Percentiles rank a stretch among this genome's conserved stretches.
Conservation (phyloP, 1,140 invertebrate species). For the Tetranychus urticae region DNA sequence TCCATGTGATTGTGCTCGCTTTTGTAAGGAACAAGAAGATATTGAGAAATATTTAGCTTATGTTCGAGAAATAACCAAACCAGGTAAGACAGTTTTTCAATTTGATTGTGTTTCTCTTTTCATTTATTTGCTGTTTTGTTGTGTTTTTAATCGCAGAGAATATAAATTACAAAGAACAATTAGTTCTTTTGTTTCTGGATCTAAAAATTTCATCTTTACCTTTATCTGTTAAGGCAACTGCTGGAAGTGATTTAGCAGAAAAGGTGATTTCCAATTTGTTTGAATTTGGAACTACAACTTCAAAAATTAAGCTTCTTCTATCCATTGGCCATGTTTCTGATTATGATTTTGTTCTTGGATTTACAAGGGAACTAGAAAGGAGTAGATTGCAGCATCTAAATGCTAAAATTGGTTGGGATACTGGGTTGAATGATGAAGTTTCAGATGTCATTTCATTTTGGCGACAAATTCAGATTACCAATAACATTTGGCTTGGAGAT, state of each 20-base stretch:
- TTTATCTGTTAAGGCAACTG: conserved; percentile 5
- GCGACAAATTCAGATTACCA: conserved; percentile 1
- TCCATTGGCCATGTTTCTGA: conserved; percentile 10
- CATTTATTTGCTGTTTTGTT: not conserved
- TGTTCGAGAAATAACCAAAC: conserved; percentile 10
- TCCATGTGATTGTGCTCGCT: conserved; percentile 14
- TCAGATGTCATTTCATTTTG: conserved; percentile 10
- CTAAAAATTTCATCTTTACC: conserved; percentile 11
- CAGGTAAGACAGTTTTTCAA: conserved; percentile 1
- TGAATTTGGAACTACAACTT: not conserved
- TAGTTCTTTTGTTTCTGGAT: conserved; percentile 11
- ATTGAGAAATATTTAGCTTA: conserved; percentile 11
- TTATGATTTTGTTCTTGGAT: conserved; percentile 8
- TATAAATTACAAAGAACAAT: conserved; percentile 2
- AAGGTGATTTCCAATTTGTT: conserved; percentile 11
- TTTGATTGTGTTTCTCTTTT: too few relatives aligned
- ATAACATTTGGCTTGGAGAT: conserved; percentile 16
- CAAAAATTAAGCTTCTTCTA: conserved; percentile 1
- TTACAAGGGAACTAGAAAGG: conserved; percentile 6
- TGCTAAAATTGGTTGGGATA: conserved; percentile 11
- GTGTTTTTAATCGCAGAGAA: not conserved
- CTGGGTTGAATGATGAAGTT: conserved; percentile 11
- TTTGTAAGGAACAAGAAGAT: conserved; percentile 10
- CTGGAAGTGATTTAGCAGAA: conserved; percentile 12
- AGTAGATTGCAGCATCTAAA: not conserved